Evolutionary conservation across 2,797 vertebrate species (phyloP).

Genomic region (Smutsia gigantea): DNA sequence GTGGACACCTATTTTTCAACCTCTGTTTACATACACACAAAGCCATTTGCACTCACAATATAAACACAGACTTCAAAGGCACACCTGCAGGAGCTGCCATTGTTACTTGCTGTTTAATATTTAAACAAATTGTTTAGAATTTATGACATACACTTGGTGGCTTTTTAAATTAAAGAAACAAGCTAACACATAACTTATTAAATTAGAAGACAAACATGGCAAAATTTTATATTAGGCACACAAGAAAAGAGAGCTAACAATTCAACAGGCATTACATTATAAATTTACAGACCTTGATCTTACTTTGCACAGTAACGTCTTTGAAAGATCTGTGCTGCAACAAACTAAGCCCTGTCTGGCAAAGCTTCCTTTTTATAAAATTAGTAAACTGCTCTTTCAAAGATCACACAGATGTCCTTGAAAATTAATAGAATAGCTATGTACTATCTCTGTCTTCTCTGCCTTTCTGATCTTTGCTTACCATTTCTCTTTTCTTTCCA

Average conservation of each 20-base stretch:
- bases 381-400: background rate
- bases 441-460: background rate
- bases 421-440: background rate
- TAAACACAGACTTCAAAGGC: slow-evolving; percentile 60
- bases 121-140: slow-evolving; percentile 67
- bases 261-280: background rate
- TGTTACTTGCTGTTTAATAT: slow-evolving; percentile 64
- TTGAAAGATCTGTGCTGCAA: background rate
- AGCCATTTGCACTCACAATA: background rate
- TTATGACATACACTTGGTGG: slow-evolving; percentile 11
- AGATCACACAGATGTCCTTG: background rate
- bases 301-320: background rate
- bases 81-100: slow-evolving; percentile 22
- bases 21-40: background rate
- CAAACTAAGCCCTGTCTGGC: background rate
- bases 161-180: slow-evolving; percentile 43
- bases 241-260: background rate
- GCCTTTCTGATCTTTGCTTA: background rate
- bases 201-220: background rate
- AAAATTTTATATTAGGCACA: background rate
- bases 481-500: background rate
- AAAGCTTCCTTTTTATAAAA: background rate
- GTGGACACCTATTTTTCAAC: background rate
- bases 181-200: slow-evolving; percentile 2
- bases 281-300: background rate